Conservation (phyloP, 2,113 vertebrate species). For the Trogon melanurus region DNA sequence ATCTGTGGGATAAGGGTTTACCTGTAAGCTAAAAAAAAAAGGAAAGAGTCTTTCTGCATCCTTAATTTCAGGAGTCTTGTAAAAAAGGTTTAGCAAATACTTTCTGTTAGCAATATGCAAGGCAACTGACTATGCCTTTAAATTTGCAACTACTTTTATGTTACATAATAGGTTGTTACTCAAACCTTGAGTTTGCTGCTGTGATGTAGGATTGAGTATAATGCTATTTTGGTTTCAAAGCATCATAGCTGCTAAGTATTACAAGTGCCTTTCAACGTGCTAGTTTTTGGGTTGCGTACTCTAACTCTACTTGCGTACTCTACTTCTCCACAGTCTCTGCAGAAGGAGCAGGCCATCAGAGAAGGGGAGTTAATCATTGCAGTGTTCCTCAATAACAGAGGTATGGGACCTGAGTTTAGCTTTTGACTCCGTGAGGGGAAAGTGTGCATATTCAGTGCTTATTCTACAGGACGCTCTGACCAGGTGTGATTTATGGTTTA, state of each 20-base stretch:
- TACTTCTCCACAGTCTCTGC: not conserved
- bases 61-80: not conserved
- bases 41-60: not conserved
- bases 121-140: not conserved
- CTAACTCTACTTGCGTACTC: too few relatives aligned
- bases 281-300: not conserved
- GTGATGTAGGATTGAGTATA: not conserved
- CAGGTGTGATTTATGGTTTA: not conserved
- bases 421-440: not conserved
- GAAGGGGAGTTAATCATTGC: conserved; percentile 81
- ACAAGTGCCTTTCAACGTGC: not conserved
- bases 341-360: conserved; percentile 84
- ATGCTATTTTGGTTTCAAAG: not conserved
- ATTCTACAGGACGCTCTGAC: not conserved
- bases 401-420: conserved; percentile 45
- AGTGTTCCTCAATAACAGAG: conserved; percentile 83
- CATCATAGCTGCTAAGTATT: not conserved
- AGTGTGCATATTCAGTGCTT: not conserved
- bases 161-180: rapidly evolving
- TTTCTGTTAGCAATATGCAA: not conserved
- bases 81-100: not conserved
- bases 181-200: not conserved
- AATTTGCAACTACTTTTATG: not conserved
- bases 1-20: not conserved
- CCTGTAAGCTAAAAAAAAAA: not conserved